Evolutionary conservation across 2,797 vertebrate species (phyloP), one percentile per base, ranked within the genome.

Genomic region (Enteromius viviparus): DNA sequence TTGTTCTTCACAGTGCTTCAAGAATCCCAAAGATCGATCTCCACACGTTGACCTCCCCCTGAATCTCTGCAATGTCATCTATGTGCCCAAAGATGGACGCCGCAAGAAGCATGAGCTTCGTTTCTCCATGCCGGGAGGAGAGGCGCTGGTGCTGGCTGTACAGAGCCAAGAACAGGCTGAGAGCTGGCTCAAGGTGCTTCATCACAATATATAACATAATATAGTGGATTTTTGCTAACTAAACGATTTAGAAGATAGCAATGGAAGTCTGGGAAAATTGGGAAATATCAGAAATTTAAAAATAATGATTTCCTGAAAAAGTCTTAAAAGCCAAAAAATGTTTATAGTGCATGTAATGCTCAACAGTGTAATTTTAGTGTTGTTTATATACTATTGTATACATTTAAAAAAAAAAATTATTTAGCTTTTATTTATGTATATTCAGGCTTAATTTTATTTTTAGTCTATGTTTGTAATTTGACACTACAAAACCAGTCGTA

Each of bases 151-250:
- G 86, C 89, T 99, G 89, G 97, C 97, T 0, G 96, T 98, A 86
- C 98, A 98, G 93, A 99, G 97, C 92, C 96, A 94, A 89, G 98
- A 99, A 87, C 98, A 99, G 92, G 98, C 98, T 0, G 96, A 99
- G 87, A 95, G 97, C 87, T 99, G 98, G 98, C 95, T 99, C 83
- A 98, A 96, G 97, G 98, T 99, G 94, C 40, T 6, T 62, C 6
- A 47, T 9, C 6, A 0, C 14, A 9, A 34, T 8, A 65, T 37
- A 49, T 49, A n/a, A 6, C 45, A 5, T 64, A 64, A 11, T 26
- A 32, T 47, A 26, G 64, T 14, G 10, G 0, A 9, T 77, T 6
- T 42, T 45, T 45, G 17, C 15, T 10, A 77, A 45, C 11, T 1
- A 6, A 19, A 74, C 15, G 2, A 75, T 55, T 1, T 26, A 51